These are phyloP conservation scores for Panzeria rudis DNA, from an alignment of 2,888 invertebrate species.

Conservation along the genomic window DNA sequence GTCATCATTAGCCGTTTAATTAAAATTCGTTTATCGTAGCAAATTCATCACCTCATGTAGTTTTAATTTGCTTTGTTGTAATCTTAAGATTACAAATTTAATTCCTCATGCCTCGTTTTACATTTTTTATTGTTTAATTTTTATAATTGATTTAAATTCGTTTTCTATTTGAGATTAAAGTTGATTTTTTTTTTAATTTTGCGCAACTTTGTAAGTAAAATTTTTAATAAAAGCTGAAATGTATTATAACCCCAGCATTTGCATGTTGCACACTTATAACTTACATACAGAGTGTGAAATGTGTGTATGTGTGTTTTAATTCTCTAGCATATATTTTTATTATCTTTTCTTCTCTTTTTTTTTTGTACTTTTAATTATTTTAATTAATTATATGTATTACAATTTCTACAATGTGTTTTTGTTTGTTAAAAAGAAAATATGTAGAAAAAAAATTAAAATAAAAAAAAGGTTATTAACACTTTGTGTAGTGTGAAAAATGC, in stretches of 20 bases:
- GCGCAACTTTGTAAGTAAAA: constrained; percentile 15
- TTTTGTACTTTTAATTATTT: constrained; percentile 41
- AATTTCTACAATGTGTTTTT: constrained; percentile 28
- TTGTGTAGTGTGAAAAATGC: constrained; percentile 34
- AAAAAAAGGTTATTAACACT: constrained; percentile 64
- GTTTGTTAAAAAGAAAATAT: constrained; percentile 8
- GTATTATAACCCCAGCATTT: constrained; percentile 13
- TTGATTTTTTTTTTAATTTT: constrained; percentile 9
- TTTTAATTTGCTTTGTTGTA: constrained; percentile 25
- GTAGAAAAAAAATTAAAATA: not conserved
- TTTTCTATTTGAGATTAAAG: constrained; percentile 43
- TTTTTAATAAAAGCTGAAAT: not conserved
- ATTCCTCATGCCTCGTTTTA: constrained; percentile 6
- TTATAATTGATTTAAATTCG: constrained; percentile 13
- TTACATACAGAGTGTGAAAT: not conserved
- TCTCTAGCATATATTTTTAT: constrained; percentile 17
- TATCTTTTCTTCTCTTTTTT: constrained; percentile 16
- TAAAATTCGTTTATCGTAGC: not conserved
- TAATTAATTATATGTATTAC: constrained; percentile 42
- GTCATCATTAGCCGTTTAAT: not conserved
- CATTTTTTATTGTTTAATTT: not conserved
- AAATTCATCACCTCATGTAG: not conserved
- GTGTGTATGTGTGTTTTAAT: constrained; percentile 2
- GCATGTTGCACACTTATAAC: constrained; percentile 20
- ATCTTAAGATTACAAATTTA: constrained; percentile 55